These are phyloP conservation scores for Argya squamiceps DNA, from an alignment of 2,797 vertebrate species.

Conservation along the genomic window DNA sequence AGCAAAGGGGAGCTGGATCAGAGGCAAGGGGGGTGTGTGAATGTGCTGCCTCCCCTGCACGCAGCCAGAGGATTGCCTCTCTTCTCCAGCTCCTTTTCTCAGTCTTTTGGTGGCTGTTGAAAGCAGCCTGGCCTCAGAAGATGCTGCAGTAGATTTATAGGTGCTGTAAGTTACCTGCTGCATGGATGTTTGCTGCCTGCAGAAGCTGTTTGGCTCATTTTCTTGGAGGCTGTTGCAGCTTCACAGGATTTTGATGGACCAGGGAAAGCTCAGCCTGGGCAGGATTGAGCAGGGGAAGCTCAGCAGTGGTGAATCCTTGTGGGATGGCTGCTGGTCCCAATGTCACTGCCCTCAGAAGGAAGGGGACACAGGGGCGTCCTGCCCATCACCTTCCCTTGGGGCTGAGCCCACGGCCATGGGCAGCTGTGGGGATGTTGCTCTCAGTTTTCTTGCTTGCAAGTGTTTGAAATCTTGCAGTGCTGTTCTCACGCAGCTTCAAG, in stretches of 20 bases:
- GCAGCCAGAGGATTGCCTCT: background rate
- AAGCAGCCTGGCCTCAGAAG: background rate
- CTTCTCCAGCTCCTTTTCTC: background rate
- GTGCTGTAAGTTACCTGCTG: background rate
- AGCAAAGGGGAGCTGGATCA: background rate
- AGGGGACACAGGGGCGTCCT: background rate
- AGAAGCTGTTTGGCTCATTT: background rate
- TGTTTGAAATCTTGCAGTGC: no score
- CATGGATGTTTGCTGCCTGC: background rate
- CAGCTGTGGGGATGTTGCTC: background rate
- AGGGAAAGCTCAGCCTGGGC: background rate
- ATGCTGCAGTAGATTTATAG: background rate
- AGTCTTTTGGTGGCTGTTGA: background rate
- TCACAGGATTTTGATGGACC: fast-evolving
- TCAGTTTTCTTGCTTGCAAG: no score
- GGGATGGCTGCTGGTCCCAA: background rate
- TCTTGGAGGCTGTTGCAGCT: background rate
- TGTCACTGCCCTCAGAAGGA: fast-evolving
- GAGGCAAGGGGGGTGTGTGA: fast-evolving
- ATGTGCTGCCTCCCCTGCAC: fast-evolving
- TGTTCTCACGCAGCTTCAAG: no score
- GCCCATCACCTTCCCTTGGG: background rate
- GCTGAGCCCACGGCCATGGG: fast-evolving
- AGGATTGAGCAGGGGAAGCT: background rate
- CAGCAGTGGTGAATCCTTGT: background rate